Evolutionary conservation across 2,888 invertebrate species (phyloP).

Genomic region (Sinodicranocentrus sp.): DNA sequence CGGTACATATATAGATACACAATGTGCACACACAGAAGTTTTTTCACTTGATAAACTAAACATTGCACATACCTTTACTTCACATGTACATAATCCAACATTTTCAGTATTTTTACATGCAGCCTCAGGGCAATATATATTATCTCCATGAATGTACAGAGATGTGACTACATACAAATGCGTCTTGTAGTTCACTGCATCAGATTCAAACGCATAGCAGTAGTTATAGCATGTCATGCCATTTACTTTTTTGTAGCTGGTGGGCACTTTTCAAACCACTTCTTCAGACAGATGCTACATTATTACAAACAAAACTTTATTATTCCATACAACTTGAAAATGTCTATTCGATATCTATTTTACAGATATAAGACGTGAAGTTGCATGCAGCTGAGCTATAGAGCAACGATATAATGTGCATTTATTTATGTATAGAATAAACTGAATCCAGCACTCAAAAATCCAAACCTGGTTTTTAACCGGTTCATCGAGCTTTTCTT

Average conservation of each 20-base stretch:
- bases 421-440: conserved; percentile 2
- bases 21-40: not conserved
- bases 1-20: not conserved
- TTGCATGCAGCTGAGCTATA: conserved; percentile 39
- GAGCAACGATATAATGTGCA: conserved; percentile 39
- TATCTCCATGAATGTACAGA: conserved; percentile 1
- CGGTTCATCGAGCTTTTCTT: conserved; percentile 65
- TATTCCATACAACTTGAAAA: not conserved
- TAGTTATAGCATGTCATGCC: conserved; percentile 29
- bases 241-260: conserved; percentile 37
- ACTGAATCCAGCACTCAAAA: conserved; percentile 28
- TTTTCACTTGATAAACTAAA: too few relatives aligned
- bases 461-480: conserved; percentile 52
- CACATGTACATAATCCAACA: not conserved
- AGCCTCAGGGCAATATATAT: conserved; percentile 13
- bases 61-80: not conserved
- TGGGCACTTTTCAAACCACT: conserved; percentile 57
- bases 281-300: conserved; percentile 55
- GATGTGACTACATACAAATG: not conserved
- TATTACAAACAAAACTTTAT: conserved; percentile 8
- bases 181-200: not conserved
- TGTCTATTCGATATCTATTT: too few relatives aligned
- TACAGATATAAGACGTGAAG: too few relatives aligned
- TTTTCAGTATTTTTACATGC: not conserved
- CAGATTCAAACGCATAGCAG: not conserved